phyloP scores from a whole-genome alignment of 2,113 vertebrate genomes.

The Lagopus muta region DNA sequence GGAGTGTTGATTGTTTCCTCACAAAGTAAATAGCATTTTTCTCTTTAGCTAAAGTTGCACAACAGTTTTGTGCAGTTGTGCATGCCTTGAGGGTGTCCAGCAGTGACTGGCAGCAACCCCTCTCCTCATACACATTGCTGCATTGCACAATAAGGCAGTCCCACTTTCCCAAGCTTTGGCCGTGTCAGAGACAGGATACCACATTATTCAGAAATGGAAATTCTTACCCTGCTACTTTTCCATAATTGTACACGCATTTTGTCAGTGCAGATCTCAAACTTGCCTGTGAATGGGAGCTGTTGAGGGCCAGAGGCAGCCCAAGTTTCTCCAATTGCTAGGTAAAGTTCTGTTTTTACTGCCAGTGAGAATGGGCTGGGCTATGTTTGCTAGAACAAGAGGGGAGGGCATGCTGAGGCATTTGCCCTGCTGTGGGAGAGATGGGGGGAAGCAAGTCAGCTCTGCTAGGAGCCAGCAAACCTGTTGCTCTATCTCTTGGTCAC shows the following conservation, averaged over 20 bases:
- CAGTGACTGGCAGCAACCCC: background rate
- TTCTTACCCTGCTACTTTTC: background rate
- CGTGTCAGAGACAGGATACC: background rate
- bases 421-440: background rate
- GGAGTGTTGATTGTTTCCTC: background rate
- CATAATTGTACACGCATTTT: conserved; percentile 9
- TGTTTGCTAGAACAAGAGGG: background rate
- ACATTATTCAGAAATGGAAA: conserved; percentile 41
- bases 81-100: background rate
- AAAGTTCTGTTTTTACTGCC: background rate
- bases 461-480: background rate
- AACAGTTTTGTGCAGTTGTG: background rate
- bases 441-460: background rate
- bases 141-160: background rate
- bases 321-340: background rate
- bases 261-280: background rate
- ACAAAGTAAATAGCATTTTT: background rate
- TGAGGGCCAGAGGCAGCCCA: background rate
- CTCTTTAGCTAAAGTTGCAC: background rate
- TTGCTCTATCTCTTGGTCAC: background rate
- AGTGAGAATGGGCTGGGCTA: background rate
- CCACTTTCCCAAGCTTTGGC: background rate
- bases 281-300: background rate
- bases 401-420: background rate
- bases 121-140: background rate